Evolutionary conservation across 2,888 invertebrate species (phyloP), one percentile per base, ranked within the genome.

Genomic region (Tetragonula carbonaria): DNA sequence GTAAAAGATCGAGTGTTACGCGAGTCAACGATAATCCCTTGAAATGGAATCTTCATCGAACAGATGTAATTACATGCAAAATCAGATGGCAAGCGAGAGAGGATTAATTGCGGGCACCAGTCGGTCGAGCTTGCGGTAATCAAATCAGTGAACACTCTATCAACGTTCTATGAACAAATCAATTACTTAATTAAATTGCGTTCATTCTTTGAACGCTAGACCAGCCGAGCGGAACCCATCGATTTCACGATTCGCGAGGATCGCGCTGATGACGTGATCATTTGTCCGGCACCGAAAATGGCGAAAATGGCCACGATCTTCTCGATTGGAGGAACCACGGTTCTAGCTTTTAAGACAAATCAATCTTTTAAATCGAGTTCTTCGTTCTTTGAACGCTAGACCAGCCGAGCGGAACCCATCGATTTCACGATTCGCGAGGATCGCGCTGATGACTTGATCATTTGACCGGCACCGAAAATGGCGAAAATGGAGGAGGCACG

Each of bases 41-140:
- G 63, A 63, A 73, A 55, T 23, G 18, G 63, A 63, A 67, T 59
- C 63, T 28, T 66, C 63, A 11, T 18, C 45, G 70, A 65, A 55
- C 50, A n/a, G 70, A 66, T 83, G 78, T 79, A 85, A 85, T 76
- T 83, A 65, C 83, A 79, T 73, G 76, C 23, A 75, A 82, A 82
- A 78, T 63, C 67, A 45, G 45, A 45, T 59, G 13, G 28, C 57
- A 63, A 21, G n/a, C 38, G 73, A 57, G 23, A 38, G 74, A 33
- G 65, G 66, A 82, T 74, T 71, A 53, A 18, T 53, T 13, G n/a
- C 63, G n/a, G 53, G 18, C 45, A 38, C n/a, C n/a, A 45, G 50
- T 33, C 28, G 74, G 66, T 53, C 33, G 72, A 55, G 72, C 67
- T 75, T 74, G 78, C 67, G 75, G 78, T 82, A 84, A 82, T 82